Evolutionary conservation across 2,113 vertebrate species (phyloP).

Genomic region (Lophotis ruficrista): DNA sequence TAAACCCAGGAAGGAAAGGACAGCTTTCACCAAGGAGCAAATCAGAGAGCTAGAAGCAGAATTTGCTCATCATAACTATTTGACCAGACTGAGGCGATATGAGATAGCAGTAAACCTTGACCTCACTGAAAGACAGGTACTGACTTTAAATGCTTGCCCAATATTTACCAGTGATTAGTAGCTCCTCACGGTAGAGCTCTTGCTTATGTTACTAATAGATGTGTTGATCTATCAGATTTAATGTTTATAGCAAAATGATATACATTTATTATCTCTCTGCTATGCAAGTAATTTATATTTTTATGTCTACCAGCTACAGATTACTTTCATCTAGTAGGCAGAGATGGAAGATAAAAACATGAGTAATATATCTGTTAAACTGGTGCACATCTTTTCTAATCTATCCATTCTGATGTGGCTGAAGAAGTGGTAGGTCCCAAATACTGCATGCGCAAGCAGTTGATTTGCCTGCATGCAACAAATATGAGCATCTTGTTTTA

Average conservation of each 20-base stretch:
- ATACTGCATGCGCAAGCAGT: background rate
- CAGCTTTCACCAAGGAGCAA: slow-evolving; percentile 98
- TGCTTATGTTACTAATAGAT: background rate
- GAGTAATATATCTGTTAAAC: background rate
- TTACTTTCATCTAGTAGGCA: background rate
- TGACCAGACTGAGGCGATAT: slow-evolving; percentile 95
- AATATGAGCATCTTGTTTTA: background rate
- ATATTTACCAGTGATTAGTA: background rate
- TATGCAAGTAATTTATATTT: background rate
- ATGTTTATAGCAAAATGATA: background rate
- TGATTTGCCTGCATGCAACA: background rate
- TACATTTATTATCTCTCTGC: background rate
- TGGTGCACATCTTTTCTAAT: background rate
- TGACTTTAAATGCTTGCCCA: background rate
- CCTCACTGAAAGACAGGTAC: slow-evolving; percentile 98
- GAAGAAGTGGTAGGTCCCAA: background rate
- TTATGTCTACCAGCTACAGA: background rate
- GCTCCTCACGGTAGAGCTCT: background rate
- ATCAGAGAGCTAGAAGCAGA: slow-evolving; percentile 98
- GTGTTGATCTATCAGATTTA: background rate
- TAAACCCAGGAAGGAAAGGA: slow-evolving; percentile 98
- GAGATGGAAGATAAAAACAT: background rate
- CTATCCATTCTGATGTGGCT: background rate
- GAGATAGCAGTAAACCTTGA: slow-evolving; percentile 98
- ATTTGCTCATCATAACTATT: slow-evolving; percentile 99